Evolutionary conservation across 2,113 vertebrate genomes (phyloP).

Genomic region (Poeciliopsis turrubarensis): DNA sequence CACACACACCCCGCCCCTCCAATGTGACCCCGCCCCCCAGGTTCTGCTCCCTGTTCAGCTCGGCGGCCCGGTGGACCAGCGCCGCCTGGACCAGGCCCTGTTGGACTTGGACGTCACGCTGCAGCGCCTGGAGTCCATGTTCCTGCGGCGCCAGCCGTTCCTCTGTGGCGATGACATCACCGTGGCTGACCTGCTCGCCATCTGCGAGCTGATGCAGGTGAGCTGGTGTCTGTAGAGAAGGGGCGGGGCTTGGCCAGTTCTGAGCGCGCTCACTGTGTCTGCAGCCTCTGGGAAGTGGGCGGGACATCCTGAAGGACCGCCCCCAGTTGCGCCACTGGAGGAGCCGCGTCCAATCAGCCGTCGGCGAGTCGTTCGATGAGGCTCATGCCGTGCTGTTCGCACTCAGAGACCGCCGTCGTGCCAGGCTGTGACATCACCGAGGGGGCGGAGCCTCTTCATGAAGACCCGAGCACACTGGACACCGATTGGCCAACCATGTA

Average conservation of each 20-base stretch:
- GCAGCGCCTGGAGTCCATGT: slow-evolving; percentile 77
- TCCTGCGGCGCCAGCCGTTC: slow-evolving; percentile 74
- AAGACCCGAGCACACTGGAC: background rate
- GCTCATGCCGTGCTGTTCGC: slow-evolving; percentile 72
- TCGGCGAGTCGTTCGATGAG: slow-evolving; percentile 64
- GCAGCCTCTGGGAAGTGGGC: slow-evolving; percentile 71
- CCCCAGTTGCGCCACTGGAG: slow-evolving; percentile 75
- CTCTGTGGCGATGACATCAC: slow-evolving; percentile 81
- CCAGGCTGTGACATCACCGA: slow-evolving; percentile 68
- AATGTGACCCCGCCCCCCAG: slow-evolving; percentile 44
- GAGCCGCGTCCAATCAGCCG: slow-evolving; percentile 66
- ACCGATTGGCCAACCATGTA: background rate
- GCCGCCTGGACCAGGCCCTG: slow-evolving; percentile 55
- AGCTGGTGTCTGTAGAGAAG: background rate
- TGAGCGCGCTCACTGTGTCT: slow-evolving; percentile 20
- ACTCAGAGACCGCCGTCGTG: slow-evolving; percentile 62
- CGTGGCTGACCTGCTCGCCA: slow-evolving; percentile 78
- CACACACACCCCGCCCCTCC: background rate
- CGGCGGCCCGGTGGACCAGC: slow-evolving; percentile 46
- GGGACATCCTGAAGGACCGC: slow-evolving; percentile 71
- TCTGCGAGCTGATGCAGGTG: slow-evolving; percentile 83
- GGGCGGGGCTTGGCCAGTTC: background rate
- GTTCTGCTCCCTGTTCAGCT: slow-evolving; percentile 62
- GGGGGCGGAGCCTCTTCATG: background rate
- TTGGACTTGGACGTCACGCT: slow-evolving; percentile 65